Base-by-base conservation (phyloP, 2,797 vertebrate genomes). In the Phalanger gymnotis region DNA sequence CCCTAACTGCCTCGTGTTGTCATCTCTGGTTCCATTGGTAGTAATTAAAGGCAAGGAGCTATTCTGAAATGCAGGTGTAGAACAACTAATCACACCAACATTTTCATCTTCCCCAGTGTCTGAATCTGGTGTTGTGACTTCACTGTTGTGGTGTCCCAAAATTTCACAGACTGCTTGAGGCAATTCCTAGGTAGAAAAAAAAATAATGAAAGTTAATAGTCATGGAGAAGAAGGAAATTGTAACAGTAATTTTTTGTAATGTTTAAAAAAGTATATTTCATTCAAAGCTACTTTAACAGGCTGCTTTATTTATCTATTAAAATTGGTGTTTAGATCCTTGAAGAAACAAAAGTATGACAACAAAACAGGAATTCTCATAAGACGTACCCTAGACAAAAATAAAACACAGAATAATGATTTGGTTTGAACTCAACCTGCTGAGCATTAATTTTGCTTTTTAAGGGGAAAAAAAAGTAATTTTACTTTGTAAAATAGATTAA, bases 121-220 rank as follows among this genome's bases (percentile, higher is more conserved):
- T 0, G 98, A 98, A 94, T 98, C 98, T 0, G 98, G 97, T 27
- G 97, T 98, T 66, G 98, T 96, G 30, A 97, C 91, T 25, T 98
- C 98, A 11, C 98, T 98, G 93, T 96, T 97, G 93, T 99, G 98
- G 47, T 99, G 98, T 40, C 99, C 99, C 98, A 99, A 97, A 95
- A 99, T 99, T 96, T 99, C 98, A 96, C 99, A 98, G 95, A 99
- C 98, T 53, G 99, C 99, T 97, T 98, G 99, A 95, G 99, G 99
- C 96, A 99, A 98, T 96, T 99, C 99, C 99, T 99, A 97, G 40
- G 5, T 0, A 93, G 14, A 90, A 93, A n/a, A 1, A 1, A 94
- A 92, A 90, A 94, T 40, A 91, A 53, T 25, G 93, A 91, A 95
- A 91, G 96, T 6, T 51, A 92, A 51, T 22, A 90, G 34, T 95